A percentile compares a stretch with the other conserved stretches of the same genome.
These are phyloP conservation scores for Ranitomeya imitator DNA, from an alignment of 2,113 vertebrate genomes.

Conservation along the genomic window DNA sequence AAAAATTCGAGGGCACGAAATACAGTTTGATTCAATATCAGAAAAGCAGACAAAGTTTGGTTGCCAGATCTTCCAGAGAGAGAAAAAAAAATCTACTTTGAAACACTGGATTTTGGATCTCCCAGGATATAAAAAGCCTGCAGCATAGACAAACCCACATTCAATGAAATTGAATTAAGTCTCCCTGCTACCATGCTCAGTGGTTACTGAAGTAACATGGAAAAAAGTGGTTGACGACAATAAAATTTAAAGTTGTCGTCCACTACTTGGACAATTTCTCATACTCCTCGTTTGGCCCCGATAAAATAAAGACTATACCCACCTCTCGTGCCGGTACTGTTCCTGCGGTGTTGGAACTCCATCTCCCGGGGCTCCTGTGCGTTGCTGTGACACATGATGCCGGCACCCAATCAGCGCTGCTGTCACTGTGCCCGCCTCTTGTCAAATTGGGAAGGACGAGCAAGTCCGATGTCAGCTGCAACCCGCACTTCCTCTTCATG, in stretches of 20 bases:
- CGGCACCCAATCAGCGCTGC: too few species aligned
- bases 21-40: background rate
- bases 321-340: too few species aligned
- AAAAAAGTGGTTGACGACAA: background rate
- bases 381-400: background rate
- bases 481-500: too few species aligned
- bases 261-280: background rate
- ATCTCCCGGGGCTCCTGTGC: too few species aligned
- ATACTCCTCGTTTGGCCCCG: too few species aligned
- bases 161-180: background rate
- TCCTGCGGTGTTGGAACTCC: too few species aligned
- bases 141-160: background rate
- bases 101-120: background rate
- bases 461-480: too few species aligned
- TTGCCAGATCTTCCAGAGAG: background rate
- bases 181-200: background rate
- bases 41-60: background rate
- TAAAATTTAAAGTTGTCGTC: too few species aligned
- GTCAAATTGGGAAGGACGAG: too few species aligned
- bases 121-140: background rate
- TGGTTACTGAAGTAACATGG: background rate
- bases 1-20: background rate
- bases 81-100: background rate
- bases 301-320: too few species aligned
- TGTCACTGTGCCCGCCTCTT: too few species aligned